phyloP scores from a whole-genome alignment of 1,140 invertebrate genomes.

The Drosophila ironensis region DNA sequence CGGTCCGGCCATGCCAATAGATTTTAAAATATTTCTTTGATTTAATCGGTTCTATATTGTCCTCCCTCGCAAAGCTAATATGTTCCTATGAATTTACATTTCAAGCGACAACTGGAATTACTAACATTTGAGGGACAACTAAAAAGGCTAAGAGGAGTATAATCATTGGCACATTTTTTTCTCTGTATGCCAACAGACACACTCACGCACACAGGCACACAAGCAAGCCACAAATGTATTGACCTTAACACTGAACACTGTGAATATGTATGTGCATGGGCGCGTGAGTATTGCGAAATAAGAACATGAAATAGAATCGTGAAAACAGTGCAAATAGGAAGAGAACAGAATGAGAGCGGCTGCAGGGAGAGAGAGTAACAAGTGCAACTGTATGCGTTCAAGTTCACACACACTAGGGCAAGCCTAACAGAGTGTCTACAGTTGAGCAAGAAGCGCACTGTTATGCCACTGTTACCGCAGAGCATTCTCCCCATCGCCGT shows the following conservation, averaged over 20 bases:
- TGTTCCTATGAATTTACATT: too few species aligned
- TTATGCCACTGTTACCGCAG: constrained; percentile 25
- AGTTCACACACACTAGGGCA: constrained; percentile 73
- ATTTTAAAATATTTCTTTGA: too few species aligned
- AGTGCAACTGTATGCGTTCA: constrained; percentile 46
- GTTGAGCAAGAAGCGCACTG: constrained; percentile 65
- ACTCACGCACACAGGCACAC: constrained; percentile 1
- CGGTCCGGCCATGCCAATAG: too few species aligned
- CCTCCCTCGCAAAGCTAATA: neutral
- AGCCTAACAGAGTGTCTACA: constrained; percentile 63
- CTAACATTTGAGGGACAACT: neutral
- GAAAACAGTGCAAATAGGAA: constrained; percentile 23
- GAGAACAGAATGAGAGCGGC: constrained; percentile 27
- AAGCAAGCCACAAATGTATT: constrained; percentile 62
- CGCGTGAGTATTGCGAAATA: constrained; percentile 23
- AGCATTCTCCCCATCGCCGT: neutral
- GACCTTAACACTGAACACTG: constrained; percentile 75
- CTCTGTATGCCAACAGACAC: constrained; percentile 7
- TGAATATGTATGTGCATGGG: constrained; percentile 9
- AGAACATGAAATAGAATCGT: constrained; percentile 65
- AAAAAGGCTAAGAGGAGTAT: neutral
- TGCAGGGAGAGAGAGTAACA: constrained; percentile 6
- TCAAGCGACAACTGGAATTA: neutral
- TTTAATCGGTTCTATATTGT: neutral
- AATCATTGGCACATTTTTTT: neutral